These are phyloP conservation scores for Eriosoma lanigerum DNA, from an alignment of 1,140 invertebrate species.

Conservation along the genomic window DNA sequence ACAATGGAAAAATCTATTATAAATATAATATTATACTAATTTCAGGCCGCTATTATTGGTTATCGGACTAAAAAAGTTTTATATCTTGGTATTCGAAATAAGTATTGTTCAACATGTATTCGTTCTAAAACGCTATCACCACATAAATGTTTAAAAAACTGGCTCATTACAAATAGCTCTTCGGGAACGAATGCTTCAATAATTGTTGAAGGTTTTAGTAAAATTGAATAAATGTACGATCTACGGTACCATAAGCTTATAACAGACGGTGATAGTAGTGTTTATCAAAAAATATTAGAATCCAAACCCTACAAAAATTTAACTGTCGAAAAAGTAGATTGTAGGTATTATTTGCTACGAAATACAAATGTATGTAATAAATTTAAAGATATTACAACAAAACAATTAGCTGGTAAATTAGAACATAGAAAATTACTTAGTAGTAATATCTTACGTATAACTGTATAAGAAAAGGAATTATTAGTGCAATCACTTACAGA, in stretches of 20 bases:
- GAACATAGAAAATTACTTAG: background rate
- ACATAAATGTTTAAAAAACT: background rate
- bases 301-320: background rate
- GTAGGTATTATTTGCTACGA: background rate
- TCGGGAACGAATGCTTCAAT: background rate
- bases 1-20: too few species aligned
- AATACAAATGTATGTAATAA: slow-evolving; percentile 7
- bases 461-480: background rate
- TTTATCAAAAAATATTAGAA: slow-evolving; percentile 8
- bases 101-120: background rate
- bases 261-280: background rate
- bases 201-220: slow-evolving; percentile 2
- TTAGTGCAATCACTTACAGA: background rate
- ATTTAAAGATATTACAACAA: background rate
- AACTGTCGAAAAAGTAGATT: background rate
- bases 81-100: background rate
- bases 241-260: background rate
- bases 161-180: background rate
- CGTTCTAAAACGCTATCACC: background rate
- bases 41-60: background rate
- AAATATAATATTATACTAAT: too few species aligned
- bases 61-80: background rate
- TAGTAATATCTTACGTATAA: slow-evolving; percentile 2
- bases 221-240: background rate
- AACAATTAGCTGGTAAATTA: background rate